These are phyloP conservation scores for Luffia ferchaultella DNA, from an alignment of 2,888 invertebrate species.

Conservation along the genomic window DNA sequence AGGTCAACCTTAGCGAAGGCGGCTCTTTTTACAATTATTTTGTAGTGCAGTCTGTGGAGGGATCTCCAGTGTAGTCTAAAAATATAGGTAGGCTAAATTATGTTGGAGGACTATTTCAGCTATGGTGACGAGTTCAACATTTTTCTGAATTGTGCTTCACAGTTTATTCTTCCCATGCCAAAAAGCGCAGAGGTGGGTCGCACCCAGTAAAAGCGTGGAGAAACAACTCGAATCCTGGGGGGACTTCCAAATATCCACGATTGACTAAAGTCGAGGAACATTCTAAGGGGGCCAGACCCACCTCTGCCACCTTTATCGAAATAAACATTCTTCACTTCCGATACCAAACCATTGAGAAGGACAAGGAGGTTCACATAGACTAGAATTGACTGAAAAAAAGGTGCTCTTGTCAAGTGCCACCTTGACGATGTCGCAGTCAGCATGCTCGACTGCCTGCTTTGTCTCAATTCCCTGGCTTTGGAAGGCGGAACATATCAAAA, in stretches of 20 bases:
- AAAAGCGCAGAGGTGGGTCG: conserved; percentile 1
- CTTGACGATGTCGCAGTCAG: conserved; percentile 4
- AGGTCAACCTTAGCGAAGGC: conserved; percentile 4
- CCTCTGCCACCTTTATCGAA: conserved; percentile 1
- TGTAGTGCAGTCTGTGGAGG: conserved; percentile 5
- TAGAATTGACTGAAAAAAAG: too few relatives aligned
- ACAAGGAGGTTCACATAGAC: too few relatives aligned
- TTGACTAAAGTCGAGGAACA: neutral
- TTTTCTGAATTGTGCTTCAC: conserved; percentile 4
- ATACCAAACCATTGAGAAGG: neutral
- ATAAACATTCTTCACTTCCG: neutral
- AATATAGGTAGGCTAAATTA: neutral
- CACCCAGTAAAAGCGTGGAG: conserved; percentile 3
- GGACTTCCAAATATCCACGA: conserved; percentile 3
- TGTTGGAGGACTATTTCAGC: neutral
- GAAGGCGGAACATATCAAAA: too few relatives aligned
- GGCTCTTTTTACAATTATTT: conserved; percentile 3
- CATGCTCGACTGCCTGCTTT: conserved; percentile 4
- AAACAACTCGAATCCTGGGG: conserved; percentile 3
- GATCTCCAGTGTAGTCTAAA: conserved; percentile 1
- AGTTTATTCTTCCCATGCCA: conserved; percentile 4
- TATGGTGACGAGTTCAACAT: conserved; percentile 3
- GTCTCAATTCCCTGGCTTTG: conserved; percentile 3
- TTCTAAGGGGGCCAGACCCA: neutral
- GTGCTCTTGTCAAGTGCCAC: too few relatives aligned